Base-by-base conservation (phyloP, 2,888 invertebrate species). In the Galeruca laticollis region DNA sequence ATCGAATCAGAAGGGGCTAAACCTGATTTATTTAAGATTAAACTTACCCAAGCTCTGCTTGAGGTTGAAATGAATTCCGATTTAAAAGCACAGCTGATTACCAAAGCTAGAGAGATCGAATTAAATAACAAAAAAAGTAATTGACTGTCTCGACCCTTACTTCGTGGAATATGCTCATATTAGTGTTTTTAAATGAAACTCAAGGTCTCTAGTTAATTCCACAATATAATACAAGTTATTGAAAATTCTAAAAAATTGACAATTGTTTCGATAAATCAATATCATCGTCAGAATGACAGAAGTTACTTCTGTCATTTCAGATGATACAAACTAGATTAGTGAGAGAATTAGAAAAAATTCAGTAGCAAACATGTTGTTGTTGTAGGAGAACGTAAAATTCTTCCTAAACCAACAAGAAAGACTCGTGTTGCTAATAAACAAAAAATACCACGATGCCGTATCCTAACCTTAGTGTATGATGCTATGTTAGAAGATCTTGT, bases 311-410 rank as follows among this genome's bases (percentile, higher is more conserved):
- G n/a, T 92, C 93, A 71, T 99, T 98, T 91, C 99, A 99, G 87
- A 99, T 98, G 87, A 94, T 99, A 80, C 99, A 99, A 87, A 94
- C 94, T 76, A 91, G 98, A 78, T 88, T 99, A 81, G 98, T 99
- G 56, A 92, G 99, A 81, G 99, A 99, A 86, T 87, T 99, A 83
- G 99, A 99, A 86, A 99, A 99, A 99, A 86, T 98, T 99, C 89
- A 97, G 97, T 82, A 99, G 99, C 75, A 98, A 97, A 86, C 98
- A 99, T 85, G 98, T 99, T 11, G 97, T 99, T 77, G 97, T 99
- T 84, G 92, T 99, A 82, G 99, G 98, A 51, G 95, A 99, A 88
- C 92, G 99, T 82, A 96, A 97, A 85, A 99, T 99, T 84, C 89
- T 99, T 78, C 97, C 98, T 75, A 99, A 99, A 86, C 99, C 99